Evolutionary conservation across 1,140 invertebrate species (phyloP), one percentile per base, ranked within the genome.

Genomic region (Globodera ellingtonae): DNA sequence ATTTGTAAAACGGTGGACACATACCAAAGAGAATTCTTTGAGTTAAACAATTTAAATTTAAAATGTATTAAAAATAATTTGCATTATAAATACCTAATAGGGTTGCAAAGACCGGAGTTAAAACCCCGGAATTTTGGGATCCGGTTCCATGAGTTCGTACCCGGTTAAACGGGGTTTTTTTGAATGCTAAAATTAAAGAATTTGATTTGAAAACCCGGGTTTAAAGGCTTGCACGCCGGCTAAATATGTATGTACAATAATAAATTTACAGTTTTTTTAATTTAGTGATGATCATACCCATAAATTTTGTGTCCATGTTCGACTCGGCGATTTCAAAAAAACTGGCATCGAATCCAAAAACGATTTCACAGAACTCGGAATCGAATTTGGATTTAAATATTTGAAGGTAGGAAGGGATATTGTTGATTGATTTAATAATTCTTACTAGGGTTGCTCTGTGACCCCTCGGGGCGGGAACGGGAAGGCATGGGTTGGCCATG

Each of bases 271-370:
- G 6, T 47, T 74, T 15, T 52, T 21, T 48, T 74, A 21, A 15
- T 8, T 35, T 0, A 77, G 75, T 18, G 44, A 46, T n/a, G 62
- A 77, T 47, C 50, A 15, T 13, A n/a, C 62, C 4, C 21, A 77
- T 47, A 77, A 77, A 77, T 65, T 77, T 44, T 77, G 75, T 67
- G 75, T 77, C n/a, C 69, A 69, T 77, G 24, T 62, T 77, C 62
- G 75, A 8, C 15, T 18, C 18, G 75, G 62, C 13, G 75, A 77
- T 67, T 77, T 77, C 69, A 35, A 35, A 7, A 1, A 6, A 0
- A 1, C 52, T 44, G 73, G 73, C 44, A 4, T 3, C 6, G 73
- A 44, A 44, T 47, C 35, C 3, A 65, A 62, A 15, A 79, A 79
- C 21, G 21, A 72, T 15, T 77, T 77, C 47, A 77, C 75, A 24